Evolutionary conservation across 1,140 invertebrate species (phyloP).

Genomic region (Brachionus koreanus): DNA sequence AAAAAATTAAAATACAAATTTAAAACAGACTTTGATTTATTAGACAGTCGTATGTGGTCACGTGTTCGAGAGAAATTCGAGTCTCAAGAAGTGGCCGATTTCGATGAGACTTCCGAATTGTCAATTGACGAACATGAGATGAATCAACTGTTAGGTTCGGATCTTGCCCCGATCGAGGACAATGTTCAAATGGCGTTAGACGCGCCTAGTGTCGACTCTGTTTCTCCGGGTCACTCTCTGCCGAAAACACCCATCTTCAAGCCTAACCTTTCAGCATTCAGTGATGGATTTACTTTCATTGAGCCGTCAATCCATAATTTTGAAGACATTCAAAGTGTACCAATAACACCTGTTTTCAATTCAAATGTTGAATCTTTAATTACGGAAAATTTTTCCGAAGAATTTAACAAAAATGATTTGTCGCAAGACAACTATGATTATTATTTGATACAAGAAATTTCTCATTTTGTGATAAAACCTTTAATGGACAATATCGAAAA

Average conservation of each 20-base stretch:
- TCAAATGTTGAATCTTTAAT: neutral
- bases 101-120: neutral
- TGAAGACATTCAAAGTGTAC: slow-evolving; percentile 11
- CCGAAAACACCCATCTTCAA: neutral
- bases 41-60: neutral
- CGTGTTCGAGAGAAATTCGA: neutral
- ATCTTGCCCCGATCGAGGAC: neutral
- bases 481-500: slow-evolving; percentile 3
- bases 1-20: neutral
- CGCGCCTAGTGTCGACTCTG: neutral
- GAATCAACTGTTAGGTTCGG: neutral
- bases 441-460: neutral
- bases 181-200: neutral
- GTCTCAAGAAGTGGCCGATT: neutral
- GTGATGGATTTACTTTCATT: neutral
- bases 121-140: neutral
- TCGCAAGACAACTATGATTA: neutral
- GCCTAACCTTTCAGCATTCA: neutral
- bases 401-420: neutral
- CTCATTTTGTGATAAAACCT: neutral
- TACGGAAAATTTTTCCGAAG: neutral
- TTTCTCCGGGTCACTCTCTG: neutral
- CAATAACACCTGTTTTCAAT: neutral
- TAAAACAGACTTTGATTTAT: neutral
- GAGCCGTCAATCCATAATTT: neutral